Evolutionary conservation across 2,113 vertebrate species (phyloP).

Genomic region (Agelaius phoeniceus): DNA sequence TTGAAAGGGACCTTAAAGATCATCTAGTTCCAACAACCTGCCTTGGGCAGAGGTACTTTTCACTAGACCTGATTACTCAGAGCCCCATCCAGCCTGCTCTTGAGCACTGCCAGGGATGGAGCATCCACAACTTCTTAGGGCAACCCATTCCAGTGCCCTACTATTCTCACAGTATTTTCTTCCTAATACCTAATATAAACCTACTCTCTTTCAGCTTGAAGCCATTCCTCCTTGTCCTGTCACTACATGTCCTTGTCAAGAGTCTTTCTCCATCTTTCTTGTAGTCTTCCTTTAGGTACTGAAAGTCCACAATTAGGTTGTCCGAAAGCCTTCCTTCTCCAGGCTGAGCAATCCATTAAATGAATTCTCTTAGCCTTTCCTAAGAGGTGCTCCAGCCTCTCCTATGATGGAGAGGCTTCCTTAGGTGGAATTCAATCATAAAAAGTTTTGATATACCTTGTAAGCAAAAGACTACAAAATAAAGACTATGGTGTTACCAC

Average conservation of each 20-base stretch:
- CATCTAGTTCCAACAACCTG: background rate
- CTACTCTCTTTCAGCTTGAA: background rate
- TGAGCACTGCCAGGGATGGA: background rate
- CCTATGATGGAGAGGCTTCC: background rate
- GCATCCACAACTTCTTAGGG: background rate
- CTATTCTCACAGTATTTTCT: background rate
- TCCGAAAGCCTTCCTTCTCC: background rate
- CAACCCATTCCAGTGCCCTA: accelerated
- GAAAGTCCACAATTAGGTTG: background rate
- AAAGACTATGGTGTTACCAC: background rate
- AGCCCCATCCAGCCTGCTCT: no score
- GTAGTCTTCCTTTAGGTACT: background rate
- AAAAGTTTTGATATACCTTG: background rate
- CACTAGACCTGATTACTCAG: background rate
- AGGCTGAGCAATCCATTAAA: background rate
- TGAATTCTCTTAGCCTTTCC: background rate
- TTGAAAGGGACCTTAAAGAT: background rate
- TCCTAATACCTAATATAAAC: background rate
- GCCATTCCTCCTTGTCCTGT: background rate
- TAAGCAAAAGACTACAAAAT: background rate
- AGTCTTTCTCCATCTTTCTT: background rate
- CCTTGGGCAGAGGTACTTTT: background rate
- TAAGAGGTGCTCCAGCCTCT: background rate
- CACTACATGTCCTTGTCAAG: background rate
- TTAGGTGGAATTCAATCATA: background rate